Evolutionary conservation across 2,797 vertebrate species (phyloP).

Genomic region (Bradypus variegatus): DNA sequence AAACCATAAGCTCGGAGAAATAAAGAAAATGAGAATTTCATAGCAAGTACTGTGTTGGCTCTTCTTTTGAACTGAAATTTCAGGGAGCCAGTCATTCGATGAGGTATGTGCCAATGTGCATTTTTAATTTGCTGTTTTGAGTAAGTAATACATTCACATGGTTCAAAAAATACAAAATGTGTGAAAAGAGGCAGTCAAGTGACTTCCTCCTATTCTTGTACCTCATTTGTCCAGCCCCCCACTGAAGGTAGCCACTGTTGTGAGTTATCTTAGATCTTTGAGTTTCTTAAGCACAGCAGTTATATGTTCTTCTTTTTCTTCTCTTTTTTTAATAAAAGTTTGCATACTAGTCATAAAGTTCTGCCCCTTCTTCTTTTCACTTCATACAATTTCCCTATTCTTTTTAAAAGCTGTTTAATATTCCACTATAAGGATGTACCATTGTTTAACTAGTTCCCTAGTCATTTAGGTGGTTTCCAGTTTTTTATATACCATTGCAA

Average conservation of each 20-base stretch:
- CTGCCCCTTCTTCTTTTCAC: not conserved
- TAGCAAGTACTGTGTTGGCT: no score
- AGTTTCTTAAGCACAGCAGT: not conserved
- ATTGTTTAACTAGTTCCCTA: not conserved
- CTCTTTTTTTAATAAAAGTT: not conserved
- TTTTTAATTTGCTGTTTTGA: not conserved
- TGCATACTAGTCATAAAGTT: rapidly evolving
- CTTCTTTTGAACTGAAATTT: no score
- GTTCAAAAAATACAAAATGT: not conserved
- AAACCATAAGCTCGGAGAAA: no score
- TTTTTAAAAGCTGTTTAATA: not conserved
- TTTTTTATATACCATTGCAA: not conserved
- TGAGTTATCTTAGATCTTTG: not conserved
- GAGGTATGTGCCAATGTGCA: rapidly evolving
- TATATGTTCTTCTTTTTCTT: not conserved
- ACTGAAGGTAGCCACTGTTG: rapidly evolving
- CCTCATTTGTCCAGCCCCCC: not conserved
- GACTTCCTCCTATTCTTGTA: no score
- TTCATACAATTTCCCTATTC: not conserved
- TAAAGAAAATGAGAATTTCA: not conserved
- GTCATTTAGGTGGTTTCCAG: not conserved
- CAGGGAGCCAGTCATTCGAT: no score
- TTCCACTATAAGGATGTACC: no score
- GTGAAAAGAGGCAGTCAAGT: not conserved
- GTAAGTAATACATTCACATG: not conserved